Percentiles rank a stretch among this genome's conserved stretches.
Evolutionary conservation across 2,113 vertebrate species (phyloP).

Genomic region (Alethe diademata): DNA sequence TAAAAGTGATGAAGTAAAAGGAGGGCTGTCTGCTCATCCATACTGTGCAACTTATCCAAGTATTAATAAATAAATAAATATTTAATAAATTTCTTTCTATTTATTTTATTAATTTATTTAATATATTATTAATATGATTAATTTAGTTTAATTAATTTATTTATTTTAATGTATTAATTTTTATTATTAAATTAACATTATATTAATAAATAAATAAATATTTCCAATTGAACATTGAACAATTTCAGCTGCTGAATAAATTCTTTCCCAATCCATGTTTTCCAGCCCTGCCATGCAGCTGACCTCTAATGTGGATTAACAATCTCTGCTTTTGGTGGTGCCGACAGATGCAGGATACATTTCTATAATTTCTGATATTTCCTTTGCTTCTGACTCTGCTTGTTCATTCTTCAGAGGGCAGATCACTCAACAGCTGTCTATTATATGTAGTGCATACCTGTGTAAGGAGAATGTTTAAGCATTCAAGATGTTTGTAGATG

Average conservation of each 20-base stretch:
- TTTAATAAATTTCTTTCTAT: too few relatives aligned
- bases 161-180: too few relatives aligned
- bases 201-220: too few relatives aligned
- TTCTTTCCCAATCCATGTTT: neutral
- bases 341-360: conserved; percentile 5
- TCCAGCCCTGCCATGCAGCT: neutral
- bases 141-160: too few relatives aligned
- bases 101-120: too few relatives aligned
- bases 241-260: neutral
- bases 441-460: neutral
- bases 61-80: neutral
- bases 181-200: too few relatives aligned
- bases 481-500: neutral
- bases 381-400: neutral
- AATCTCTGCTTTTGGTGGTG: neutral
- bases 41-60: neutral
- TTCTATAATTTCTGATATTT: conserved; percentile 22
- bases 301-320: neutral
- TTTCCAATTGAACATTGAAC: too few relatives aligned
- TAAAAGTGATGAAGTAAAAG: neutral
- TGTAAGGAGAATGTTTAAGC: neutral
- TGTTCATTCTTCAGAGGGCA: conserved; percentile 12
- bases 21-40: neutral
- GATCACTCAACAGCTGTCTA: neutral
- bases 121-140: too few relatives aligned